Evolutionary conservation across 2,797 vertebrate genomes (phyloP).

Genomic region (Neosilurus hyrtlii): DNA sequence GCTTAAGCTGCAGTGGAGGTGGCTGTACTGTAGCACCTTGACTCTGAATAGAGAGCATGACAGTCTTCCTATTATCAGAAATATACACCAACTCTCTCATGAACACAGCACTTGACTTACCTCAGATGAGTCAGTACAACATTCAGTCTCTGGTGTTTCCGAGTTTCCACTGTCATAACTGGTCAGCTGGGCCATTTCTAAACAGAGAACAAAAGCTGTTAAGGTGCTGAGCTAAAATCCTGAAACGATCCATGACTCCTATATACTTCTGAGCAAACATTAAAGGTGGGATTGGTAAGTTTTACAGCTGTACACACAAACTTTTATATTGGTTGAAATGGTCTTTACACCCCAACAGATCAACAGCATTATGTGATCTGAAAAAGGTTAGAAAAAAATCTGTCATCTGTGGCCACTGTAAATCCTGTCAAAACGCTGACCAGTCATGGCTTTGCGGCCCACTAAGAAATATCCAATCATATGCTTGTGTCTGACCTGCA

Average conservation of each 20-base stretch:
- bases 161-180: conserved; percentile 89
- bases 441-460: no score
- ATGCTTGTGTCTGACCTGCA: no score
- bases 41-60: conserved; percentile 67
- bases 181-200: conserved; percentile 97
- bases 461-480: no score
- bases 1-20: conserved; percentile 65
- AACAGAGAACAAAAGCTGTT: conserved; percentile 12
- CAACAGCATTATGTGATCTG: no score
- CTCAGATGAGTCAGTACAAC: conserved; percentile 76
- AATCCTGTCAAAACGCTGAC: no score
- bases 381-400: no score
- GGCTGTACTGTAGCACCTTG: conserved; percentile 73
- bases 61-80: neutral
- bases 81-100: neutral
- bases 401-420: no score
- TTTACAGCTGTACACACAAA: no score
- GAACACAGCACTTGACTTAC: conserved; percentile 68
- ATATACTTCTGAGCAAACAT: neutral
- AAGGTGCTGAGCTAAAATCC: neutral
- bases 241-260: neutral
- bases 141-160: conserved; percentile 89
- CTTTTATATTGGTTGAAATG: no score
- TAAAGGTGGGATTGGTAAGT: neutral
- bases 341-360: no score